Evolutionary conservation across 2,797 vertebrate genomes (phyloP).

Genomic region (Vireo griseus): DNA sequence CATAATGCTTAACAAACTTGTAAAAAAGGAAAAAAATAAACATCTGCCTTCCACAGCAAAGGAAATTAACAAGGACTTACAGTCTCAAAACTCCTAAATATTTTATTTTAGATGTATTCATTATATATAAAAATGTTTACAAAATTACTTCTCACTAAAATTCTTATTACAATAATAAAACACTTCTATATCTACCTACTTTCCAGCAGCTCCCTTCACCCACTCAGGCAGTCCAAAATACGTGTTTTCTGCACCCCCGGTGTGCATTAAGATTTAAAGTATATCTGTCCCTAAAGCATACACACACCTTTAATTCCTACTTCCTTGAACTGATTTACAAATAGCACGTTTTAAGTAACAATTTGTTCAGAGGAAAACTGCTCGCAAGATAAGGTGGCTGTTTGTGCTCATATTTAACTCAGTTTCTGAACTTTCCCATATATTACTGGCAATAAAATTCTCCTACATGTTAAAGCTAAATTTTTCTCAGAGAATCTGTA

Average conservation of each 20-base stretch:
- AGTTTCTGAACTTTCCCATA: background rate
- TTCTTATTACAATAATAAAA: constrained; percentile 21
- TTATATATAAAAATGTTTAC: constrained; percentile 13
- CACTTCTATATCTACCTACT: constrained; percentile 1
- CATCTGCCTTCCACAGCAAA: constrained; percentile 8
- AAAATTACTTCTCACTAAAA: constrained; percentile 36
- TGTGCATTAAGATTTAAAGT: background rate
- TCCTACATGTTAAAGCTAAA: background rate
- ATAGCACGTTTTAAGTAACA: background rate
- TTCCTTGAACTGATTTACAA: background rate
- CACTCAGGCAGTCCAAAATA: background rate
- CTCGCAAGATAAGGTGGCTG: background rate
- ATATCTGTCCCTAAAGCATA: background rate
- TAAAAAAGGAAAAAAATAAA: constrained; percentile 69
- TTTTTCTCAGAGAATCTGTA: background rate
- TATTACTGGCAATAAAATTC: background rate
- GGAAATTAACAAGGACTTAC: constrained; percentile 35
- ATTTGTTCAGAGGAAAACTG: constrained; percentile 4
- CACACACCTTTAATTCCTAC: background rate
- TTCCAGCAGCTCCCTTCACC: background rate
- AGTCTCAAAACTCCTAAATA: constrained; percentile 31
- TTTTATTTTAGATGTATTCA: constrained; percentile 48
- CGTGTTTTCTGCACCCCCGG: background rate
- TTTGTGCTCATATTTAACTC: background rate
- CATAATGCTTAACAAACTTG: constrained; percentile 59